phyloP scores from a whole-genome alignment of 2,888 invertebrate genomes.

The Dynastes hyllus region DNA sequence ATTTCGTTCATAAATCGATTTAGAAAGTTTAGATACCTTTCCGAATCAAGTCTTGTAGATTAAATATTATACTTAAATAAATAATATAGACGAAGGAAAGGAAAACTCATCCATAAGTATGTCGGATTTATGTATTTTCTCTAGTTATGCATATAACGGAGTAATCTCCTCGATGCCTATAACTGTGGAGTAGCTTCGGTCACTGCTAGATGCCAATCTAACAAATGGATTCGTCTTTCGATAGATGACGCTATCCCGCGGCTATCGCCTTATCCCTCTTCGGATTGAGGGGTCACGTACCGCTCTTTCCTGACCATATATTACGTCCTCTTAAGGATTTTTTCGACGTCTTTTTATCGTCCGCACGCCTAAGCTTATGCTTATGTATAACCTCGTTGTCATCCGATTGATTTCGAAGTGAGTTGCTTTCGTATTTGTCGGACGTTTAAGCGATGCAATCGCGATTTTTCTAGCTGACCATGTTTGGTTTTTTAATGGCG shows the following conservation, averaged over 20 bases:
- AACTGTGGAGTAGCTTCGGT: constrained; percentile 47
- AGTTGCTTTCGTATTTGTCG: constrained; percentile 40
- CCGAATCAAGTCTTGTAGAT: too few species aligned
- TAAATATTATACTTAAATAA: too few species aligned
- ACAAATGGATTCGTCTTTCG: constrained; percentile 58
- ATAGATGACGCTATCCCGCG: constrained; percentile 58
- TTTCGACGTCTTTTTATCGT: constrained; percentile 45
- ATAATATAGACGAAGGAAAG: too few species aligned
- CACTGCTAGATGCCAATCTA: constrained; percentile 57
- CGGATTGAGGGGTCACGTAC: constrained; percentile 60
- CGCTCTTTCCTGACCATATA: constrained; percentile 57
- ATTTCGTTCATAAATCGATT: too few species aligned
- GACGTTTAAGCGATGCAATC: constrained; percentile 9
- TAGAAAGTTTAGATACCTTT: too few species aligned
- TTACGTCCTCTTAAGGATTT: constrained; percentile 46
- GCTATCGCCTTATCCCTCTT: constrained; percentile 60
- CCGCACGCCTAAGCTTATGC: constrained; percentile 18
- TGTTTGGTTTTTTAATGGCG: constrained; percentile 19
- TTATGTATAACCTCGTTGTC: constrained; percentile 23
- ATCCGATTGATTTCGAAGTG: constrained; percentile 25
- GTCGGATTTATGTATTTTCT: neutral
- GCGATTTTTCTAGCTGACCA: constrained; percentile 22
- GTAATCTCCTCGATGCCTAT: constrained; percentile 12
- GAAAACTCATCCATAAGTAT: neutral
- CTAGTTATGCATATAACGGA: constrained; percentile 28